These are phyloP conservation scores for Himalopsyche japonica DNA, from an alignment of 2,888 invertebrate genomes.

Conservation along the genomic window DNA sequence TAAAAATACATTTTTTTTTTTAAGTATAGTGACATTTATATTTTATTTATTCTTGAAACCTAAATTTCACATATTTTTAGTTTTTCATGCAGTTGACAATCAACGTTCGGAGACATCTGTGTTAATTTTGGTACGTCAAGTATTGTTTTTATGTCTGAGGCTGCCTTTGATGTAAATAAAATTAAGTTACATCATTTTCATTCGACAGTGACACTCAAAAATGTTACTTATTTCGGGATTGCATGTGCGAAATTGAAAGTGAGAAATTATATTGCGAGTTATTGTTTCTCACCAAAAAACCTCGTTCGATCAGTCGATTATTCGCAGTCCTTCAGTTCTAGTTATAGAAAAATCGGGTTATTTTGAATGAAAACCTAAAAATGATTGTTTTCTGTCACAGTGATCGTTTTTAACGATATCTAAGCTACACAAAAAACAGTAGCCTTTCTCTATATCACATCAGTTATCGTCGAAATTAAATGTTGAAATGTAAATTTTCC, in stretches of 20 bases:
- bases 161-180: not conserved
- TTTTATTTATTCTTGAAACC: not conserved
- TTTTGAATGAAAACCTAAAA: not conserved
- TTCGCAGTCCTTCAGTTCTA: not conserved
- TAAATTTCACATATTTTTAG: not conserved
- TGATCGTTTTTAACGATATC: not conserved
- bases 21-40: not conserved
- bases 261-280: not conserved
- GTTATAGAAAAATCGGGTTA: not conserved
- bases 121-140: constrained; percentile 19
- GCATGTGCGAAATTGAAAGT: not conserved
- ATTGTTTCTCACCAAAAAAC: not conserved
- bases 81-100: constrained; percentile 12
- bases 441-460: not conserved
- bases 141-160: constrained; percentile 8
- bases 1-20: not conserved
- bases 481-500: not conserved
- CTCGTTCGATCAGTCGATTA: not conserved
- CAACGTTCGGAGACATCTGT: constrained; percentile 15
- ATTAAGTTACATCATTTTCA: not conserved
- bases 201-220: not conserved
- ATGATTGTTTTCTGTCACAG: not conserved
- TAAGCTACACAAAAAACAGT: not conserved
- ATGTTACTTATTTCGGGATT: not conserved
- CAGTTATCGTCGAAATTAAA: not conserved